Conservation (phyloP, 1,140 invertebrate genomes). For the Drosophila parabipectinata region DNA sequence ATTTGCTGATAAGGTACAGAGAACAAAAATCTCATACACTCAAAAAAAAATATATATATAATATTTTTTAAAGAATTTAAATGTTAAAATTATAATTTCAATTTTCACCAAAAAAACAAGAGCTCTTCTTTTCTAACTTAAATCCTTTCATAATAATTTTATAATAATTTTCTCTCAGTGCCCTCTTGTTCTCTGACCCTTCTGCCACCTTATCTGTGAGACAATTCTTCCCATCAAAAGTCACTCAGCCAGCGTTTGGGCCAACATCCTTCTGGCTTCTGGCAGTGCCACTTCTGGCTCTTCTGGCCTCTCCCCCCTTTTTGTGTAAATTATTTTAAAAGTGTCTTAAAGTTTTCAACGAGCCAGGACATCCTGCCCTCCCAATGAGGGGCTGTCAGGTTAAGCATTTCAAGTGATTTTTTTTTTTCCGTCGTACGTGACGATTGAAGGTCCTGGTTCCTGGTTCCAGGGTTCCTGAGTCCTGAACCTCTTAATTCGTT, state of each 20-base stretch:
- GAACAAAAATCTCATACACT: constrained; percentile 17
- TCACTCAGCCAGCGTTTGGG: constrained; percentile 44
- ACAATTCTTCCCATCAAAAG: constrained; percentile 64
- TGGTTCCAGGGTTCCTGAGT: too few relatives aligned
- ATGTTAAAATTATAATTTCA: too few relatives aligned
- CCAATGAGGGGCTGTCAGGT: constrained; percentile 7
- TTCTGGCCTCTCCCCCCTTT: background rate
- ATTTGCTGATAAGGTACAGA: constrained; percentile 64
- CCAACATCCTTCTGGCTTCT: constrained; percentile 2
- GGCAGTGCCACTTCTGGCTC: background rate
- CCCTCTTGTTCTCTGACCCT: background rate
- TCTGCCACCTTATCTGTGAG: constrained; percentile 14
- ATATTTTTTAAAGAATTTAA: too few relatives aligned
- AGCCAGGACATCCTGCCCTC: constrained; percentile 3
- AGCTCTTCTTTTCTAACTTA: too few relatives aligned
- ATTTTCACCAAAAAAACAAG: too few relatives aligned
- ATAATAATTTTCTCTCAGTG: background rate
- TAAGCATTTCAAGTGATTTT: constrained; percentile 16
- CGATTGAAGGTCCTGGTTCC: constrained; percentile 20
- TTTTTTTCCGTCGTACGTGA: constrained; percentile 30
- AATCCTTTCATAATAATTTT: too few relatives aligned
- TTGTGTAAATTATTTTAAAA: constrained; percentile 71
- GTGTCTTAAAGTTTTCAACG: constrained; percentile 63
- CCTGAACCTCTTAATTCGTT: constrained; percentile 35
- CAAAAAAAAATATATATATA: background rate